Base-by-base conservation (phyloP, 1,140 invertebrate genomes). In the Sitobion miscanthi region DNA sequence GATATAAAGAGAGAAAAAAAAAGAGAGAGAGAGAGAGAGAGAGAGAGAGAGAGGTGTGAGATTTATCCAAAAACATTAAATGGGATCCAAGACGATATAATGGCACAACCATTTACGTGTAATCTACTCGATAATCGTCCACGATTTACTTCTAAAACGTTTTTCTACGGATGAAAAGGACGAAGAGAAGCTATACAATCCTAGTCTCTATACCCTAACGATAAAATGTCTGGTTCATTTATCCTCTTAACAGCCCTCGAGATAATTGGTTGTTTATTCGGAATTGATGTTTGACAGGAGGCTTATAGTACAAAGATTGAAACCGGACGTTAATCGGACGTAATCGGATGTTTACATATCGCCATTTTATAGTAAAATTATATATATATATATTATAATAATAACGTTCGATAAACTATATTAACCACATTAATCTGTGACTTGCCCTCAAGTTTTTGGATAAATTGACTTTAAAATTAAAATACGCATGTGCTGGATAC, bases 61-160 rank as follows among this genome's bases (percentile, higher is more conserved):
- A 91, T 91, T 91, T 91, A 91, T 91, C 90, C 90, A 49, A 91
- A 91, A 77, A 91, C 90, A 91, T 91, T 91, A 91, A 91, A 91
- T 23, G 90, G 90, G 90, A 77, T 91, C 69, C n/a, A 82, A 45
- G 90, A 77, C 90, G 62, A 69, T 91, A 89, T 89, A 91, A 91
- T 49, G 90, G 42, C 90, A 91, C 57, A n/a, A n/a, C 42, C 90
- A 82, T 91, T 91, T 91, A 91, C 62, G 90, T 91, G 62, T 82
- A 91, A 91, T 91, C 90, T 91, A 82, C 69, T 91, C 90, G 90
- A 91, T 91, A 91, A 91, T 91, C 90, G 90, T 91, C 42, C 90
- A 47, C 90, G 42, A 91, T 91, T 91, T 91, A 91, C 90, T 91
- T 77, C 45, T 77, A 91, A 49, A 91, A 91, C 42, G 62, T 42